These are phyloP conservation scores for Perizoma affinitatum DNA, from an alignment of 2,888 invertebrate genomes.

Conservation along the genomic window DNA sequence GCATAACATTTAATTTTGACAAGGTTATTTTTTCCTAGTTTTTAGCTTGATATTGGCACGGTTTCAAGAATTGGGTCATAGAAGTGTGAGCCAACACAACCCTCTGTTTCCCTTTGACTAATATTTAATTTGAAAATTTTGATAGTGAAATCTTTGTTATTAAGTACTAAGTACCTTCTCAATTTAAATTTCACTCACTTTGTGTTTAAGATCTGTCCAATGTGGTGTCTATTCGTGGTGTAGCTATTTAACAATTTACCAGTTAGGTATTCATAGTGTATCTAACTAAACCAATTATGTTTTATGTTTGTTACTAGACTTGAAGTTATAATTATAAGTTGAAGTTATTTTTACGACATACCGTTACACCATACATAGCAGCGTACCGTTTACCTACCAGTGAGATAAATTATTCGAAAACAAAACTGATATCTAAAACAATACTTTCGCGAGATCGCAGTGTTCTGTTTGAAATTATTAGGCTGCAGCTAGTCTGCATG, in stretches of 20 bases:
- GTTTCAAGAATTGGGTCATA: slow-evolving; percentile 64
- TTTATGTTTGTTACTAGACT: no score
- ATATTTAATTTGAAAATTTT: slow-evolving; percentile 12
- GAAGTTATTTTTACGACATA: no score
- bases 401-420: slow-evolving; percentile 2
- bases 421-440: not conserved
- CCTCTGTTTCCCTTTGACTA: slow-evolving; percentile 25
- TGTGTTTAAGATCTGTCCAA: not conserved
- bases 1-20: slow-evolving; percentile 72
- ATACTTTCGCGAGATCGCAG: slow-evolving; percentile 2
- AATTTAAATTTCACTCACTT: not conserved
- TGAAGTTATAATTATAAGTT: no score
- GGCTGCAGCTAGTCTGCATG: slow-evolving; percentile 4
- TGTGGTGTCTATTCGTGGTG: no score
- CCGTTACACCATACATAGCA: no score
- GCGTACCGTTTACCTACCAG: no score
- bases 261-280: no score
- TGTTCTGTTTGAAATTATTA: not conserved
- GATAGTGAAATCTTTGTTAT: not conserved
- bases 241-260: no score
- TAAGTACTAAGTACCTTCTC: not conserved
- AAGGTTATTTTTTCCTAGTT: slow-evolving; percentile 77
- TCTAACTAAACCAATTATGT: no score
- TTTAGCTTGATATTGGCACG: slow-evolving; percentile 71
- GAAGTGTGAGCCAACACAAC: slow-evolving; percentile 52